Evolutionary conservation across 2,888 invertebrate species (phyloP).

Genomic region (Toxonevra muliebris): DNA sequence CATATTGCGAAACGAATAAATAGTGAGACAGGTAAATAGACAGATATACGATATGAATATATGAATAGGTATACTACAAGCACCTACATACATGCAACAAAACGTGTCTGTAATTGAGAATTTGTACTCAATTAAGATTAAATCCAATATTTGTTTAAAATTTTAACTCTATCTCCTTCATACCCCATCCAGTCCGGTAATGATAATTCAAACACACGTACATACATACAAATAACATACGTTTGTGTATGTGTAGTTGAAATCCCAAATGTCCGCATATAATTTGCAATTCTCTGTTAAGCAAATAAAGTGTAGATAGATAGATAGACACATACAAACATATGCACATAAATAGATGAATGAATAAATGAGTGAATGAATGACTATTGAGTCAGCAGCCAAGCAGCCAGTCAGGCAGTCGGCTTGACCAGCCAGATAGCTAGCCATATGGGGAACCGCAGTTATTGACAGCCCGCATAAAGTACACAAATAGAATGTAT

Average conservation of each 20-base stretch:
- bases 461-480: slow-evolving; percentile 39
- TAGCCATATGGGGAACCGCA: background rate
- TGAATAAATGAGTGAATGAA: slow-evolving; percentile 29
- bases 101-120: slow-evolving; percentile 56
- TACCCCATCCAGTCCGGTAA: slow-evolving; percentile 9
- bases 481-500: slow-evolving; percentile 4
- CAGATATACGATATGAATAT: too few relatives aligned
- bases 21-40: too few relatives aligned
- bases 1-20: too few relatives aligned
- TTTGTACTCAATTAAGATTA: slow-evolving; percentile 63
- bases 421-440: background rate
- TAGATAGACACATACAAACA: slow-evolving; percentile 9
- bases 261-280: slow-evolving; percentile 41
- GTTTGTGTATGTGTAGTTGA: slow-evolving; percentile 32
- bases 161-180: slow-evolving; percentile 37
- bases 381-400: background rate
- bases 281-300: slow-evolving; percentile 41
- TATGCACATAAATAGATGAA: slow-evolving; percentile 1
- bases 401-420: background rate
- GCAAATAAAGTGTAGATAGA: slow-evolving; percentile 31
- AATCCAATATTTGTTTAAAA: slow-evolving; percentile 61
- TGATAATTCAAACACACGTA: slow-evolving; percentile 30
- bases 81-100: slow-evolving; percentile 3
- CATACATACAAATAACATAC: background rate
- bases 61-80: too few relatives aligned